Evolutionary conservation across 2,888 invertebrate genomes (phyloP).

Genomic region (Harpalus rufipes): DNA sequence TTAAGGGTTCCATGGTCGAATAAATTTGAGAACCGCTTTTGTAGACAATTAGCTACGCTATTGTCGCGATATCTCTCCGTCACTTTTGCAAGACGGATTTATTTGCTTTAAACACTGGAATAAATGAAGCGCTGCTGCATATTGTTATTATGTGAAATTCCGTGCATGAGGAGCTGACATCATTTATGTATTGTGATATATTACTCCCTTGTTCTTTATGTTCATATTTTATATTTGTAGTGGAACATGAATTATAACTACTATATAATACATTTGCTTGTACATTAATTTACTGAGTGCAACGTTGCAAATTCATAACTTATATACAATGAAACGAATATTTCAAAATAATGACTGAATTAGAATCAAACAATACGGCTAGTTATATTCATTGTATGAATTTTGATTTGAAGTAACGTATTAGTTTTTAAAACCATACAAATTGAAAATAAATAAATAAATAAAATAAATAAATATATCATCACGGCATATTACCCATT

Average conservation of each 20-base stretch:
- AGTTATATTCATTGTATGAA: neutral
- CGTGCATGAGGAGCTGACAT: slow-evolving; percentile 1
- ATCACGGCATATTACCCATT: too few relatives aligned
- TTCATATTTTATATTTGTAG: slow-evolving; percentile 4
- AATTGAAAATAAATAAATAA: neutral
- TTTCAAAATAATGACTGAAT: slow-evolving; percentile 3
- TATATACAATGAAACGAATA: neutral
- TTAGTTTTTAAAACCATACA: neutral
- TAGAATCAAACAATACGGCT: neutral
- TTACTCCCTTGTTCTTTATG: slow-evolving; percentile 5
- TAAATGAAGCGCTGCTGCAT: neutral
- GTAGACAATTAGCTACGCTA: too few relatives aligned
- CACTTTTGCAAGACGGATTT: neutral
- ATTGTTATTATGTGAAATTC: neutral
- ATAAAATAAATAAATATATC: too few relatives aligned
- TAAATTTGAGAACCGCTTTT: too few relatives aligned
- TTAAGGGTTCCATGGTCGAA: too few relatives aligned
- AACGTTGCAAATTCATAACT: neutral
- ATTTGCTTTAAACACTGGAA: neutral
- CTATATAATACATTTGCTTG: neutral
- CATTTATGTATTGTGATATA: neutral
- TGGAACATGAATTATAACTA: neutral
- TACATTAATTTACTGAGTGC: neutral
- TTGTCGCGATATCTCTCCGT: neutral
- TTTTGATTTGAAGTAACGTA: too few relatives aligned